Evolutionary conservation across 2,888 invertebrate genomes (phyloP).

Genomic region (Scaptomyza flava): DNA sequence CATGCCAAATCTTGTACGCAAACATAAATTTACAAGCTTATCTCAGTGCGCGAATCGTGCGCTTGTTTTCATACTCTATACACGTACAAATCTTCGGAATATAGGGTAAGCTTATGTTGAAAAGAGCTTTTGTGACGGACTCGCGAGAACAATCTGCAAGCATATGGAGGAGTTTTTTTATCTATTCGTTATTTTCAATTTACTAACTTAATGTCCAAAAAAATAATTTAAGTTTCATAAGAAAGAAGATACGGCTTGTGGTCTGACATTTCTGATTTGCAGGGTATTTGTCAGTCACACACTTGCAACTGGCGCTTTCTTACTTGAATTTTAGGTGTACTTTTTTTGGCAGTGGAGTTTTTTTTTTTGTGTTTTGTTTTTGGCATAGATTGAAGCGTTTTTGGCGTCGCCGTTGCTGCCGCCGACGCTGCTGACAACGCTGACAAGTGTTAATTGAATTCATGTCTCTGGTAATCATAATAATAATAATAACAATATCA

Average conservation of each 20-base stretch:
- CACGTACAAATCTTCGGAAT: background rate
- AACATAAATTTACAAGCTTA: conserved; percentile 72
- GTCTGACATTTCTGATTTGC: background rate
- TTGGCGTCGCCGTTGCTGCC: conserved; percentile 24
- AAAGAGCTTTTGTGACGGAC: background rate
- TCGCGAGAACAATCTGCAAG: no score
- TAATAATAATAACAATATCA: conserved; percentile 83
- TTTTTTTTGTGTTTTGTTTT: conserved; percentile 22
- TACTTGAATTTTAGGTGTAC: conserved; percentile 10
- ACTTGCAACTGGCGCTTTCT: background rate
- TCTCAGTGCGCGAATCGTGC: conserved; percentile 69
- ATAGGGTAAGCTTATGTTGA: background rate
- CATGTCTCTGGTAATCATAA: conserved; percentile 84
- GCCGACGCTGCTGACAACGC: conserved; percentile 71
- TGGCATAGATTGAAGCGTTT: conserved; percentile 63
- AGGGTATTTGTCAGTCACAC: conserved; percentile 30
- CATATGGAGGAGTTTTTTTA: background rate
- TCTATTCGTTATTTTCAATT: no score
- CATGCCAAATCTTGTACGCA: conserved; percentile 60
- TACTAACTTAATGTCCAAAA: no score
- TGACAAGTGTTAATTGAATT: conserved; percentile 84
- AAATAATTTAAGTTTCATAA: no score
- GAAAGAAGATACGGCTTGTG: no score
- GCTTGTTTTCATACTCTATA: conserved; percentile 61
- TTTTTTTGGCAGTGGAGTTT: conserved; percentile 24